Base-by-base conservation (phyloP, 92 coral and sea anemone genomes). In the Epizoanthus stellaris region DNA sequence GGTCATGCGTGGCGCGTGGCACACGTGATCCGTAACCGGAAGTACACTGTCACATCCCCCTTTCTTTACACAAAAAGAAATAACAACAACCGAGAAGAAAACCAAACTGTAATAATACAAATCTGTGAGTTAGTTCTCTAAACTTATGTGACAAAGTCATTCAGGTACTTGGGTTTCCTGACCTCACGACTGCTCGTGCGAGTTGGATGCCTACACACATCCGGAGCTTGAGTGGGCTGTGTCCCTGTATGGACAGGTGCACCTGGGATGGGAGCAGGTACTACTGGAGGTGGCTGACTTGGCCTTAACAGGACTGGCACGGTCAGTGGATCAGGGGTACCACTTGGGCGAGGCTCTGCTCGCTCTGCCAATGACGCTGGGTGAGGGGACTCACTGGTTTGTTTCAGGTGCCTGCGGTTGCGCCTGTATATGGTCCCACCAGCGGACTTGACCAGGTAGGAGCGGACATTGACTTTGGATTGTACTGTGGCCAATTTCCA, bases 201-300 rank as follows among this genome's bases (percentile, higher is more conserved):
- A 42, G 57, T n/a, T 43, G 76, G 59, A 71, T 43, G 17, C 19
- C 34, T 45, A 58, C 15, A 43, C 59, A 71, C 19, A 11, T 71
- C 76, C 20, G 34, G 76, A 45, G 58, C 76, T 71, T 71, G 30
- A 45, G 75, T 71, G 76, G 58, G 20, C 76, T 71, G 76, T n/a
- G 45, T 71, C 59, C 58, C 58, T 17, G 20, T 20, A 45, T 71
- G 53, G 76, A 53, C 58, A 71, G 57, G 76, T 42, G 76, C 25
- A 43, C 59, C 20, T 71, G 58, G 76, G 76, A 17, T 45, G 30
- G 38, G 76, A 71, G 76, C 76, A 71, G 12, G 57, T 71, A 71
- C 59, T 39, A 45, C 57, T 71, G 59, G 57, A 25, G 7, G 12
- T 71, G 76, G 59, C 34, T 43, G 76, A 42, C n/a, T 71, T 71